Evolutionary conservation across 2,888 invertebrate species (phyloP).

Genomic region (Andrena fulva): DNA sequence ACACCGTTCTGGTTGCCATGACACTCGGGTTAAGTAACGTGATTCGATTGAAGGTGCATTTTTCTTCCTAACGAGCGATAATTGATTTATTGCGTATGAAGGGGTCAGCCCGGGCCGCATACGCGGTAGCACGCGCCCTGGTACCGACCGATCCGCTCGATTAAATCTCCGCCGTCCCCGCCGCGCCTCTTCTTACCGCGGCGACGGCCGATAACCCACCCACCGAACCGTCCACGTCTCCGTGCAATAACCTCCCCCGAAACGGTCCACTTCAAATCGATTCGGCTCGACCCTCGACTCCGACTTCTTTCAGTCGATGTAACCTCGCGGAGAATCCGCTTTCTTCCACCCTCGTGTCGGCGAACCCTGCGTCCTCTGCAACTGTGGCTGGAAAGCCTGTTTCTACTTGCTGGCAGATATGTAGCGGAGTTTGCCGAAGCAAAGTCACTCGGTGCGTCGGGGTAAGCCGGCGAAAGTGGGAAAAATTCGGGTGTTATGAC

Average conservation of each 20-base stretch:
- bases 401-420: no score
- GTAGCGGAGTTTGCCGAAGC: conserved; percentile 8
- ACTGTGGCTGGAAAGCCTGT: no score
- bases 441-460: neutral
- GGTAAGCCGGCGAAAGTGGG: no score
- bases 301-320: neutral
- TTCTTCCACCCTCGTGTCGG: no score
- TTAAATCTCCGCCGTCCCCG: conserved; percentile 42
- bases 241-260: neutral
- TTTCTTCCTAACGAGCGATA: conserved; percentile 79
- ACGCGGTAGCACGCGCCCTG: conserved; percentile 70
- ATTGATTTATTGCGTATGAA: conserved; percentile 79
- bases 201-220: neutral
- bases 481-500: no score
- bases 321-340: no score
- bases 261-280: conserved; percentile 23
- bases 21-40: conserved; percentile 78
- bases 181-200: conserved; percentile 3
- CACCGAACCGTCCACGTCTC: neutral
- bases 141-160: conserved; percentile 61
- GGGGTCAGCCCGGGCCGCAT: conserved; percentile 69
- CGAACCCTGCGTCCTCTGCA: no score
- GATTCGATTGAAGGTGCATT: conserved; percentile 82
- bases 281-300: conserved; percentile 5
- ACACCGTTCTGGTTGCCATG: conserved; percentile 56